phyloP scores from a whole-genome alignment of 2,113 vertebrate genomes.

The Petrocephalus microphthalmus region DNA sequence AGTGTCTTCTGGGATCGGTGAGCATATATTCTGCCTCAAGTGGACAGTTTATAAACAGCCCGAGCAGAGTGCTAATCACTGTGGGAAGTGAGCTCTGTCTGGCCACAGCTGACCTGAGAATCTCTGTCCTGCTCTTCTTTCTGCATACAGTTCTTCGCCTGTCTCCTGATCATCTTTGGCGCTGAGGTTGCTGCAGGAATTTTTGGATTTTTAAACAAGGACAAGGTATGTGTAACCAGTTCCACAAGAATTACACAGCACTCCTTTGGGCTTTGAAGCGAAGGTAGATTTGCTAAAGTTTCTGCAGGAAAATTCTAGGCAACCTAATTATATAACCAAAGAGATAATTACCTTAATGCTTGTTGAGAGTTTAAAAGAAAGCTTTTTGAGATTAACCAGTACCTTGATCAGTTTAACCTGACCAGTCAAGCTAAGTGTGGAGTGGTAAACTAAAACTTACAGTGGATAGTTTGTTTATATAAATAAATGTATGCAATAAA shows the following conservation, averaged over 20 bases:
- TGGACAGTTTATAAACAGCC: not conserved
- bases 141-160: slow-evolving; percentile 83
- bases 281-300: not conserved
- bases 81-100: not conserved
- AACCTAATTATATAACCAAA: not conserved
- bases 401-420: not conserved
- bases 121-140: slow-evolving; percentile 21
- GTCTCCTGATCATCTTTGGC: slow-evolving; percentile 90
- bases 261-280: not conserved
- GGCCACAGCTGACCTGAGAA: not conserved
- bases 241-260: not conserved
- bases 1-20: slow-evolving; percentile 89
- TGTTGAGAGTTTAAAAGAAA: not conserved
- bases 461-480: not conserved
- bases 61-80: not conserved
- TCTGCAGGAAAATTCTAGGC: not conserved
- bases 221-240: slow-evolving; percentile 57
- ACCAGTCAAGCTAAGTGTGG: not conserved
- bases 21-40: slow-evolving; percentile 45
- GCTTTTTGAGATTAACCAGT: not conserved
- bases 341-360: not conserved
- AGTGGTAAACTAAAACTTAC: not conserved
- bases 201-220: slow-evolving; percentile 87
- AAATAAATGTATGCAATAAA: not conserved
- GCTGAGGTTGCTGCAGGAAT: slow-evolving; percentile 88